Evolutionary conservation across 2,113 vertebrate species (phyloP).

Genomic region (Scytalopus superciliaris): DNA sequence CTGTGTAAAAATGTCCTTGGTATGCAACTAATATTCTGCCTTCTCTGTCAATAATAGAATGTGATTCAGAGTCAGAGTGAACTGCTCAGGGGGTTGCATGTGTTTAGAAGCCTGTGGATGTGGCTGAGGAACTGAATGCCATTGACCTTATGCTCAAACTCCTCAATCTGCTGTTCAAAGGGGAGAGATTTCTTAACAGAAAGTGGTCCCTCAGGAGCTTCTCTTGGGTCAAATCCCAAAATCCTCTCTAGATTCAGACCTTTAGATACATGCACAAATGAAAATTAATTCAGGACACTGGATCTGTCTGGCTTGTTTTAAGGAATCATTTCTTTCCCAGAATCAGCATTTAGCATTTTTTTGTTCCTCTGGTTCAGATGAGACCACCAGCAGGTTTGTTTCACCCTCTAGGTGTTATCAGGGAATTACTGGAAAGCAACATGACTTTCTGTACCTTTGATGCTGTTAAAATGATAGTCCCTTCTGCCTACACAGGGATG

Average conservation of each 20-base stretch:
- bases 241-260: background rate
- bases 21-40: slow-evolving; percentile 19
- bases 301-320: background rate
- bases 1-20: background rate
- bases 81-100: background rate
- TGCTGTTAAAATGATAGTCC: slow-evolving; percentile 12
- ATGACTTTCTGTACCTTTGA: slow-evolving; percentile 29
- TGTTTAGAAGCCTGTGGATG: background rate
- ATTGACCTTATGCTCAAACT: background rate
- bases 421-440: slow-evolving; percentile 52
- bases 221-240: background rate
- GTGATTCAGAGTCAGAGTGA: background rate
- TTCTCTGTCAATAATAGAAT: background rate
- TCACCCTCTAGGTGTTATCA: slow-evolving; percentile 41
- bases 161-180: background rate
- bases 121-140: background rate
- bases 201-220: background rate
- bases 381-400: slow-evolving; percentile 51
- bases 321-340: slow-evolving; percentile 19
- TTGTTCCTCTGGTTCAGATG: background rate
- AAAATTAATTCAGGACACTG: slow-evolving; percentile 4
- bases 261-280: background rate
- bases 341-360: background rate
- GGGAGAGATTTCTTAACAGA: background rate
- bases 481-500: slow-evolving; percentile 13